Base-by-base conservation (phyloP, 2,888 invertebrate species). In the Drosophila anomalata region DNA sequence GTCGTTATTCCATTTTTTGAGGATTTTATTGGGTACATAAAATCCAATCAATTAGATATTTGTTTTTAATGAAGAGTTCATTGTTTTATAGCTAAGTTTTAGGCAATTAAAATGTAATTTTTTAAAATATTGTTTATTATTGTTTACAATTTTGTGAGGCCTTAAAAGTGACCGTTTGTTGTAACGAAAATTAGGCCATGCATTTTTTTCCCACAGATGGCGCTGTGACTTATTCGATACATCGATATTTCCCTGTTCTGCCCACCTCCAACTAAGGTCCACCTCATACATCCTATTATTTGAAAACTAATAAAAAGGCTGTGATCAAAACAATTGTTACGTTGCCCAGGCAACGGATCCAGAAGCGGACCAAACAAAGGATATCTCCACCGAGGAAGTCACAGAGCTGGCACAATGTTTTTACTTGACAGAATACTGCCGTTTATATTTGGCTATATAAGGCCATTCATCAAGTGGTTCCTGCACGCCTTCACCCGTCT, bases 401-500 rank as follows among this genome's bases (percentile, higher is more conserved):
- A 11, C 77, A 81, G 79, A 84, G 78, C n/a, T 41, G 20, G 46
- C 2, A 53, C 7, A 29, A 36, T 87, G 87, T 75, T 87, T 75
- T 17, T 89, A 29, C 22, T 87, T 14, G 87, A 87, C 33, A 74
- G 71, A 72, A 22, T 89, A 50, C 51, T 90, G 58, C 88, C 93
- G 65, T 75, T 93, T 48, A 89, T 94, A 36, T 93, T 93, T 70
- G 95, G 94, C 93, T 96, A 95, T 91, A 91, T 97, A 51, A 94
- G 97, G 83, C 96, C 97, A n/a, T 92, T 97, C 76, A 93, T 97
- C 55, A 98, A 98, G 93, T 97, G 98, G 97, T 95, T 98, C 89
- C 92, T 98, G 26, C 94, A 95, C 69, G 95, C 94, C 89, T 96
- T 97, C 29, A 98, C 98, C 2, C 94, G 96, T 65, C 93, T 98